Percentiles rank a stretch among this genome's conserved stretches.
Evolutionary conservation across 2,888 invertebrate genomes (phyloP).

Genomic region (Notodonta dromedarius): DNA sequence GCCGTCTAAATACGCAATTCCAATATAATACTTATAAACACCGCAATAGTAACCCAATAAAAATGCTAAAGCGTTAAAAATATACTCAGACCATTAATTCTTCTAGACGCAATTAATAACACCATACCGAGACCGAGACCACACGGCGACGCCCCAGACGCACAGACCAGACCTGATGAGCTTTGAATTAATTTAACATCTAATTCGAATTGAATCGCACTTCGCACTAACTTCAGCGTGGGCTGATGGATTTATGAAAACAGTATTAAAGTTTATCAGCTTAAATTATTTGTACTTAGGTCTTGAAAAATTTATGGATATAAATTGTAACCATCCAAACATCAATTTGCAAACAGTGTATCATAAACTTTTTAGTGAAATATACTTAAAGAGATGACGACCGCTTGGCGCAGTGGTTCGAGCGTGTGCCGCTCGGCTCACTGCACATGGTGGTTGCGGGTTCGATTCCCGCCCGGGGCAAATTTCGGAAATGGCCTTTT

Average conservation of each 20-base stretch:
- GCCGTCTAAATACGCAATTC: no score
- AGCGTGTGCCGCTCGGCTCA: no score
- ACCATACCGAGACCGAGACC: slow-evolving; percentile 38
- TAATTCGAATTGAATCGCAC: slow-evolving; percentile 74
- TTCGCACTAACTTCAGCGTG: slow-evolving; percentile 50
- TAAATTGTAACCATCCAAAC: not conserved
- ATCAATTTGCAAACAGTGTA: no score
- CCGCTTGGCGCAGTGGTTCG: no score
- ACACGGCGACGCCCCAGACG: slow-evolving; percentile 27
- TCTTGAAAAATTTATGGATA: not conserved
- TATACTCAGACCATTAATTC: slow-evolving; percentile 9
- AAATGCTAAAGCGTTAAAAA: slow-evolving; percentile 32
- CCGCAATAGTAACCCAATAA: slow-evolving; percentile 14
- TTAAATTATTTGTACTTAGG: not conserved
- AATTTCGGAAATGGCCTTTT: no score
- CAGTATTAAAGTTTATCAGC: not conserved
- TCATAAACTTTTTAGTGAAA: no score
- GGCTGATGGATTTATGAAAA: slow-evolving; percentile 4
- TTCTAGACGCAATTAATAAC: slow-evolving; percentile 49
- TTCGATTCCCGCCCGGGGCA: no score
- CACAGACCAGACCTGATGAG: slow-evolving; percentile 45
- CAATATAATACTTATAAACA: no score
- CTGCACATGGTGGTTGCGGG: no score
- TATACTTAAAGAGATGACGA: no score
- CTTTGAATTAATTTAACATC: slow-evolving; percentile 55